Base-by-base conservation (phyloP, 2,888 invertebrate genomes). In the Allygus modestus region DNA sequence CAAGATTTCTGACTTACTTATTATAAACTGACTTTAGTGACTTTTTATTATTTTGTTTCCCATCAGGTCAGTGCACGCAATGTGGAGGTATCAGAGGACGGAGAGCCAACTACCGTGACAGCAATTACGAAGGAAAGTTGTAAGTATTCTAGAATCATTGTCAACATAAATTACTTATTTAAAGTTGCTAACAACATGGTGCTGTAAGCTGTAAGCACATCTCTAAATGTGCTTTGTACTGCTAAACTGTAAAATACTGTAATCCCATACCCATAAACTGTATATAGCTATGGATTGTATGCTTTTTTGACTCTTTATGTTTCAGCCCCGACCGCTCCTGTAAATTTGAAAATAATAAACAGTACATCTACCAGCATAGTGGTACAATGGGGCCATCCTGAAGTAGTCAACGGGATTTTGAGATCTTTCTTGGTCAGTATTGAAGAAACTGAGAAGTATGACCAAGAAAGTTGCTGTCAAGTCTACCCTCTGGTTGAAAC, bases 381-480 rank as follows among this genome's bases (percentile, higher is more conserved):
- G 4, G 4, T 84, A 0, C 15, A 71, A n/a, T 84, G 84, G 84
- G 23, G 54, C 28, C 33, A 65, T 17, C 84, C 84, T n/a, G 43
- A 65, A 9, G 0, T 79, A 51, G 65, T 65, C 43, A 84, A 84
- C 20, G 84, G 84, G 1, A 43, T 84, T 17, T 17, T 84, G 5
- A 73, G 84, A 20, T 84, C 84, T 1, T 84, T 77, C 65, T 20
- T 84, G 20, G 26, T 84, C 28, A 84, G 65, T 46, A 37, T 84
- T 41, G 84, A 84, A 51, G 77, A 84, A 46, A 84, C 77, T n/a
- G 84, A 84, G 58, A 33, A 75, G 9, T 58, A 37, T 17, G 65
- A 54, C n/a, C 65, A 51, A 7, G 61, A 75, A 5, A 73, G 43
- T 15, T 84, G 84, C 28, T 84, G 84, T 26, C 61, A 84, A 65